phyloP scores from a whole-genome alignment of 2,113 vertebrate species.

The Corapipo altera region DNA sequence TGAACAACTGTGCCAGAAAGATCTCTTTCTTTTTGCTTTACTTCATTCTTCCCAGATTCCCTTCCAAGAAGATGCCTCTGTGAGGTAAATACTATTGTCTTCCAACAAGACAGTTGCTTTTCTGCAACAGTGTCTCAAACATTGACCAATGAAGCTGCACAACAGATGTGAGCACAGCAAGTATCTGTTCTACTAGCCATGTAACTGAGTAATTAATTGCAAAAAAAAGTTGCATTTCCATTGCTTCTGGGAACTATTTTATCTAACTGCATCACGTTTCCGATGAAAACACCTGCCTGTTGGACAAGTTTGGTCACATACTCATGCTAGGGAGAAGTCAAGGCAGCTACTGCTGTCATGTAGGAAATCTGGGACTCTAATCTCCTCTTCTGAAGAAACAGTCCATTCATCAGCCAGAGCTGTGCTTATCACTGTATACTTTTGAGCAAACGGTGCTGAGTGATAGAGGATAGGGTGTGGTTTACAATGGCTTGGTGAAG shows the following conservation, averaged over 20 bases:
- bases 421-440: conserved; percentile 9
- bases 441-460: neutral
- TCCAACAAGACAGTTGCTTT: neutral
- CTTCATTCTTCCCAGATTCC: conserved; percentile 46
- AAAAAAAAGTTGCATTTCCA: neutral
- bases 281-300: neutral
- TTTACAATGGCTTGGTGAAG: conserved; percentile 20
- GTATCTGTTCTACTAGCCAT: neutral
- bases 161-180: neutral
- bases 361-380: neutral
- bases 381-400: conserved; percentile 10
- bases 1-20: conserved; percentile 24
- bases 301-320: conserved; percentile 14
- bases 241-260: neutral
- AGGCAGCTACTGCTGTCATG: neutral
- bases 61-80: conserved; percentile 11
- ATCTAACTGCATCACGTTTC: neutral
- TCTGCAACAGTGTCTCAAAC: neutral
- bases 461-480: conserved; percentile 40
- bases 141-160: neutral
- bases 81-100: neutral
- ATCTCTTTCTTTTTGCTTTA: conserved; percentile 53
- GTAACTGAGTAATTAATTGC: neutral
- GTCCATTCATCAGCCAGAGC: conserved; percentile 21
- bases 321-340: neutral